Percentiles rank a stretch among this genome's conserved stretches.
These are phyloP conservation scores for Solenopsis fugax DNA, from an alignment of 1,140 invertebrate genomes.

Conservation along the genomic window DNA sequence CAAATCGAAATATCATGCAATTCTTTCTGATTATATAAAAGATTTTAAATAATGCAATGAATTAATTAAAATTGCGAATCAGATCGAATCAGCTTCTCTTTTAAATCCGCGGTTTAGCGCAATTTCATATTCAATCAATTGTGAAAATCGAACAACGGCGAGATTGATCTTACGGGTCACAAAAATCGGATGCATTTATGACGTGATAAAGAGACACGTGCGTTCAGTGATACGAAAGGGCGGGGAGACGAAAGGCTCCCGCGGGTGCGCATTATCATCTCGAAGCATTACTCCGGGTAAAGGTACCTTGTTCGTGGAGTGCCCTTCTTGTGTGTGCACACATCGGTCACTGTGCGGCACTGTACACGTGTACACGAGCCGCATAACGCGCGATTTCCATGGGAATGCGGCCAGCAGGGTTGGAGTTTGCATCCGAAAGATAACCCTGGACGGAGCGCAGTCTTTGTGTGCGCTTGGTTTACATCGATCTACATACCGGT, in stretches of 20 bases:
- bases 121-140: neutral
- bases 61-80: neutral
- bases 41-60: neutral
- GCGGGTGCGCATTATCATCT: conserved; percentile 77
- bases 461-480: conserved; percentile 25
- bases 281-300: conserved; percentile 63
- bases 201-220: conserved; percentile 30
- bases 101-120: neutral
- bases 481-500: conserved; percentile 7
- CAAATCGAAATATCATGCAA: neutral
- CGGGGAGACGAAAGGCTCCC: conserved; percentile 75
- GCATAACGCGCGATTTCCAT: conserved; percentile 79
- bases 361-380: conserved; percentile 71
- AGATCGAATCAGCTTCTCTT: neutral
- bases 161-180: neutral
- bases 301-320: conserved; percentile 70
- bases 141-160: conserved; percentile 3
- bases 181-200: conserved; percentile 41
- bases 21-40: neutral
- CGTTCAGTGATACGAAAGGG: conserved; percentile 41
- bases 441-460: conserved; percentile 66
- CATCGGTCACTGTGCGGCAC: conserved; percentile 49
- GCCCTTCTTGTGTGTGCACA: conserved; percentile 51
- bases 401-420: conserved; percentile 70
- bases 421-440: conserved; percentile 77